Conservation (phyloP, 2,888 invertebrate species). For the Automeris io region DNA sequence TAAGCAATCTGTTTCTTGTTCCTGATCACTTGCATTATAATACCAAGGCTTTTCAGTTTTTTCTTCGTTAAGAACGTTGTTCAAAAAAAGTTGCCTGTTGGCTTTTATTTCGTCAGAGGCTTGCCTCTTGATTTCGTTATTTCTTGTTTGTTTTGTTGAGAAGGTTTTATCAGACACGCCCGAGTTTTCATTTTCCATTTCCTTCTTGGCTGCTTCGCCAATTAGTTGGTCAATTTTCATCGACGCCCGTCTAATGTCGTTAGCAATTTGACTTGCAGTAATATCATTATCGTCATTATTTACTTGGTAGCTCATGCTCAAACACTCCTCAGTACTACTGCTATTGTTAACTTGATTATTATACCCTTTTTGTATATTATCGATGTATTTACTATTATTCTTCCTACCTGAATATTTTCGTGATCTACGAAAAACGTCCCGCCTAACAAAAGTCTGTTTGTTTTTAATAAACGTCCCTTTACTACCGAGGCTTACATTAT, state of each 20-base stretch:
- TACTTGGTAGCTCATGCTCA: constrained; percentile 69
- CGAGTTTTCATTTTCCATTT: constrained; percentile 38
- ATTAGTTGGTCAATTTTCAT: constrained; percentile 75
- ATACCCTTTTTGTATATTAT: constrained; percentile 50
- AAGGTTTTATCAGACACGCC: constrained; percentile 69
- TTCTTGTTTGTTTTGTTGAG: constrained; percentile 74
- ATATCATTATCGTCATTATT: constrained; percentile 75
- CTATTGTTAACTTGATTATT: constrained; percentile 56
- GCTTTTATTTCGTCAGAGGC: constrained; percentile 67
- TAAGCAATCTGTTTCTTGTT: constrained; percentile 60
- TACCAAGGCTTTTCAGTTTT: constrained; percentile 69
- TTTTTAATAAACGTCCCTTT: constrained; percentile 78
- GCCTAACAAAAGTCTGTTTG: constrained; percentile 71
- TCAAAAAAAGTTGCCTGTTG: constrained; percentile 62
- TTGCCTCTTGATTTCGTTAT: constrained; percentile 75
- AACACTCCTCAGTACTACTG: constrained; percentile 67
- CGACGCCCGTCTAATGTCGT: constrained; percentile 75
- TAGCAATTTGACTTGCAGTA: constrained; percentile 73
- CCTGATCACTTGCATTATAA: constrained; percentile 70
- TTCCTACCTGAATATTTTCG: constrained; percentile 71
- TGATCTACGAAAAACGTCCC: constrained; percentile 70
- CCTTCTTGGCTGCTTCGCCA: constrained; percentile 59
- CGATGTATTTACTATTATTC: constrained; percentile 51
- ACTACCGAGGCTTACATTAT: constrained; percentile 49
- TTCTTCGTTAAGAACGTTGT: constrained; percentile 62